These are phyloP conservation scores for Rhizoglyphus robini DNA, from an alignment of 1,140 invertebrate genomes.

Conservation along the genomic window DNA sequence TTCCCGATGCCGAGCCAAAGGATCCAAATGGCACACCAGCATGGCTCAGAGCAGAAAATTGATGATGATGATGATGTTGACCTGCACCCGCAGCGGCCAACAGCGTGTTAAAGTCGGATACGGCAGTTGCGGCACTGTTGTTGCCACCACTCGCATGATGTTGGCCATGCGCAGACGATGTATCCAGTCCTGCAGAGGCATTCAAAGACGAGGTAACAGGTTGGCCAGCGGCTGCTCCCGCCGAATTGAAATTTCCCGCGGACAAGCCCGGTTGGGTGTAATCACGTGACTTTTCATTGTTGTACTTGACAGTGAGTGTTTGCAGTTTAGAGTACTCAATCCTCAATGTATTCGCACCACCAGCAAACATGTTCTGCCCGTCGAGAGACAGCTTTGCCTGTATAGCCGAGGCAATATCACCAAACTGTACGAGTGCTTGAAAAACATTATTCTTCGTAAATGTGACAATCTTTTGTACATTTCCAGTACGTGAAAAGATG, in stretches of 20 bases:
- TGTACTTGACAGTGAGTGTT: constrained; percentile 95
- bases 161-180: too few species aligned
- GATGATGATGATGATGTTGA: too few species aligned
- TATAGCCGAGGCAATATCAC: constrained; percentile 86
- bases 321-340: constrained; percentile 98
- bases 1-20: too few species aligned
- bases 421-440: constrained; percentile 97
- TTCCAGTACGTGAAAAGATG: constrained; percentile 91
- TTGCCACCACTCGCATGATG: neutral
- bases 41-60: neutral
- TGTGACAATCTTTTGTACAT: constrained; percentile 96
- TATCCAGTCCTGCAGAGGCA: too few species aligned
- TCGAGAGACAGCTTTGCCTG: constrained; percentile 87
- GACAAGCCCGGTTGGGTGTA: constrained; percentile 95
- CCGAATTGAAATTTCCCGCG: constrained; percentile 56
- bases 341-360: constrained; percentile 80
- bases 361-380: constrained; percentile 91
- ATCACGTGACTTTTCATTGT: constrained; percentile 98
- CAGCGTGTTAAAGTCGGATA: neutral
- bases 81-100: neutral
- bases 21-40: too few species aligned
- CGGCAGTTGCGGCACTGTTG: neutral
- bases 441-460: constrained; percentile 99
- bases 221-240: neutral
- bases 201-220: neutral